Base-by-base conservation (phyloP, 1,140 invertebrate species). In the Heliconius congener region DNA sequence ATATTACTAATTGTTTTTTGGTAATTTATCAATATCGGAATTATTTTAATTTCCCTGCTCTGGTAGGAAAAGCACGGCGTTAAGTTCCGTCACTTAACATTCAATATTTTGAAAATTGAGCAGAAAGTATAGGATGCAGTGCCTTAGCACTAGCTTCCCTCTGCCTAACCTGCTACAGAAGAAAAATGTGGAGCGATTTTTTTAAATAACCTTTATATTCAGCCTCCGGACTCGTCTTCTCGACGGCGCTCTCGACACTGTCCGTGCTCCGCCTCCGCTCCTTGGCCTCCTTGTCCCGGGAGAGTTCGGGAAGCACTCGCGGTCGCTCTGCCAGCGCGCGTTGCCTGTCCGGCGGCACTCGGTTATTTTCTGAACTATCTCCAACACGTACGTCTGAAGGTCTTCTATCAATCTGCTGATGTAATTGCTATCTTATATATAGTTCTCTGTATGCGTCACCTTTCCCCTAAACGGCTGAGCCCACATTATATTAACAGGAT, bases 281-380 rank as follows among this genome's bases (percentile, higher is more conserved):
- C 39, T 72, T 30, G 11, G 70, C 5, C 0, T 74, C 76, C 30
- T 50, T 57, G 34, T 70, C 60, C 50, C 75, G 30, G 55, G 66
- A 4, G 37, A 18, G 11, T 34, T 80, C 81, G 0, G 79, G 74
- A 8, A 76, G 37, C n/a, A 72, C 16, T 52, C 72, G 57, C 18
- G 82, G 84, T 18, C 81, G 66, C 39, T 85, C 81, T 6, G 80
- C 80, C 37, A 83, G 52, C 6, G 71, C 34, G 46, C 83, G 79
- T 57, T 82, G 81, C 55, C 80, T 71, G 52, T 86, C 85, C 18
- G 79, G 83, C 13, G 85, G 82, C 66, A 87, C 73, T 4, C 86
- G 80, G 46, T 80, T 30, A 52, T 76, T 74, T 66, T 84, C 81
- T 27, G 55, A 55, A 30, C 39, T 30, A 50, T 81, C 78, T 16